Evolutionary conservation across 1,140 invertebrate genomes (phyloP), one percentile per base, ranked within the genome.

Genomic region (Bombus pyrosoma): DNA sequence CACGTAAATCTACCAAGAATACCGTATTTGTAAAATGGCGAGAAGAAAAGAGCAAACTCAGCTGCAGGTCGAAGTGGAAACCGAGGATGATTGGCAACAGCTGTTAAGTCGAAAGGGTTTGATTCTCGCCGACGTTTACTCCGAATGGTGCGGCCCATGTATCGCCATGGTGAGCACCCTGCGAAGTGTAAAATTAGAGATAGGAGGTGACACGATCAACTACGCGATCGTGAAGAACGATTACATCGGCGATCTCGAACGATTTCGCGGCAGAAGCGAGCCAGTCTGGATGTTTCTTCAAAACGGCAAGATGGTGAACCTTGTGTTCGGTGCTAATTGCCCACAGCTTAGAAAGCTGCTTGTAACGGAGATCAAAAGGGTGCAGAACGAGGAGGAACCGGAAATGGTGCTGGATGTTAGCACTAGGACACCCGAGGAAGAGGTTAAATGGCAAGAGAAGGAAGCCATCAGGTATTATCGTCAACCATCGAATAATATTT

Each of bases 101-200:
- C 96, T 98, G 87, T 83, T 98, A 47, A 95, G 96, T 59, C 96
- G 96, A 86, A 96, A 97, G 86, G 98, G 98, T 57, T 93, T 99
- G 10, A 74, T 95, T 97, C 97, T 99, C 66, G 96, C 98, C 25
- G 98, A 99, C 93, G 96, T 98, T 28, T 99, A 98, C 93, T 97
- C 98, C 10, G 97, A 98, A 83, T 99, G 98, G 98, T 97, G 97
- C 92, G 98, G 98, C 1, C 98, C 98, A 0, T 98, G 98, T 92
- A 92, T 96, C 53, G 98, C 97, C 47, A 98, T 99, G 97, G 95
- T 97, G 22, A 97, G 97, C 74, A 98, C 97, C 91, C 95, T 99
- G 87, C 97, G 97, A 85, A 98, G 98, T 93, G 96, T 99, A 85
- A 98, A 98, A 93, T 96, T 98, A 87, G 98, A 98, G 94, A 88